A percentile compares a stretch with the other conserved stretches of the same genome.
These are phyloP conservation scores for Eristalinus sepulchralis DNA, from an alignment of 2,888 invertebrate species.

Conservation along the genomic window DNA sequence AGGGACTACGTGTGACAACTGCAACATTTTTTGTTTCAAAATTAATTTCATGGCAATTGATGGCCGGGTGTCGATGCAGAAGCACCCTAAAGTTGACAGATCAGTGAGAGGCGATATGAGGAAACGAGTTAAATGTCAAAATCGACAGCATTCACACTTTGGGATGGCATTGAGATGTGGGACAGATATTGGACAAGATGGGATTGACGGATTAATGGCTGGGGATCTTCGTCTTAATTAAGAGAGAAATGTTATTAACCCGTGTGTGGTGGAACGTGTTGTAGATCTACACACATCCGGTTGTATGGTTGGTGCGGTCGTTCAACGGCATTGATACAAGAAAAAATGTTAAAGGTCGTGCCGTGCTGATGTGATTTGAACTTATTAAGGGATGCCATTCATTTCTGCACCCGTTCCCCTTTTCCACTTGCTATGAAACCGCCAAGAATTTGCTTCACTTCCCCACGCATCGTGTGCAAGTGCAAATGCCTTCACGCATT, in stretches of 20 bases:
- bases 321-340: background rate
- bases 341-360: background rate
- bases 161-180: background rate
- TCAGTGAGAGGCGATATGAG: background rate
- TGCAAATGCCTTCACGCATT: slow-evolving; percentile 44
- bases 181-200: background rate
- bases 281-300: background rate
- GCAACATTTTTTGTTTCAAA: slow-evolving; percentile 13
- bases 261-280: background rate
- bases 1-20: background rate
- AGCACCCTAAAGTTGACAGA: slow-evolving; percentile 22
- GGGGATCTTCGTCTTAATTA: background rate
- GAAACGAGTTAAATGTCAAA: slow-evolving; percentile 12
- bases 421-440: background rate
- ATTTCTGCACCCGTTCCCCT: background rate
- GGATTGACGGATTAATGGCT: background rate
- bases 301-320: background rate
- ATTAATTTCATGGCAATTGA: slow-evolving; percentile 22
- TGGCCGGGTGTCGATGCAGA: slow-evolving; percentile 2
- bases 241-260: background rate
- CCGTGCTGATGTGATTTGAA: background rate
- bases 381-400: background rate
- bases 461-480: background rate
- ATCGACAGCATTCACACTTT: slow-evolving; percentile 17
- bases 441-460: background rate